phyloP scores from a whole-genome alignment of 2,888 invertebrate species.

The Eupithecia insigniata region DNA sequence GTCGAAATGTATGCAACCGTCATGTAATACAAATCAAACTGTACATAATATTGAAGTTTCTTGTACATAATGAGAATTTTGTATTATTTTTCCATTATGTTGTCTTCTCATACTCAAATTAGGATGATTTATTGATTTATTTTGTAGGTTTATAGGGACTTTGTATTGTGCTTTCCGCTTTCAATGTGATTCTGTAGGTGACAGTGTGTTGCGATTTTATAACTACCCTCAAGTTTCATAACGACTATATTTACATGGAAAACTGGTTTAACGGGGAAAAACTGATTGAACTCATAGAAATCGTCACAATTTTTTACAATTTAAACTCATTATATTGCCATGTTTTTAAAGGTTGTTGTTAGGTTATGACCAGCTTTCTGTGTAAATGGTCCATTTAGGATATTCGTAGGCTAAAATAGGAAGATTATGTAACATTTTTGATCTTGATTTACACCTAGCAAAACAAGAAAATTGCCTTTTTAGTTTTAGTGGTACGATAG shows the following conservation, averaged over 20 bases:
- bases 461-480: constrained; percentile 29
- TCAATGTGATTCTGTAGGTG: constrained; percentile 40
- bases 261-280: not conserved
- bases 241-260: constrained; percentile 15
- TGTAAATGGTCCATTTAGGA: constrained; percentile 16
- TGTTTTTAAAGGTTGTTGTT: not conserved
- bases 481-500: constrained; percentile 27
- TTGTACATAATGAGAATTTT: constrained; percentile 67
- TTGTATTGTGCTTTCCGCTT: constrained; percentile 53
- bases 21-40: constrained; percentile 48
- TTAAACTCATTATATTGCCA: not conserved
- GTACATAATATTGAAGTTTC: constrained; percentile 62
- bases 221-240: constrained; percentile 6
- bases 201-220: constrained; percentile 31
- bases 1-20: constrained; percentile 30
- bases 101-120: constrained; percentile 48
- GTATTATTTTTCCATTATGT: constrained; percentile 57
- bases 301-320: not conserved
- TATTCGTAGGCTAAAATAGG: constrained; percentile 14
- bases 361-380: constrained; percentile 2
- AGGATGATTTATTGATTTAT: constrained; percentile 31
- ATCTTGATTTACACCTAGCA: constrained; percentile 17
- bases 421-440: constrained; percentile 15
- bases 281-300: not conserved
- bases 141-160: constrained; percentile 36